Evolutionary conservation across 30 jellyfish, hydroid and myxozoan genomes (phyloP).

Genomic region (Hydractinia echinata): DNA sequence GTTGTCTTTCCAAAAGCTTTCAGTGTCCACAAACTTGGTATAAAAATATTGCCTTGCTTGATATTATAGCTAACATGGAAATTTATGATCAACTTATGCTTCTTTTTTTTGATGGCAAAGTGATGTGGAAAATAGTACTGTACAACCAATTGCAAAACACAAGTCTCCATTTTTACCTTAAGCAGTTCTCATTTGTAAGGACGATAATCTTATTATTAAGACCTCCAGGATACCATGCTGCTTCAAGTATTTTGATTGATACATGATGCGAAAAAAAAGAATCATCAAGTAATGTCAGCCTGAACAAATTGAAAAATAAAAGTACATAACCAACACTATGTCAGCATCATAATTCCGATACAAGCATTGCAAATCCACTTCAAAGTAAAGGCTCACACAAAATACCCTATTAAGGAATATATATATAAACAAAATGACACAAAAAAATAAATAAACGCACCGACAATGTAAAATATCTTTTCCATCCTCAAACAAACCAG

Average conservation of each 20-base stretch:
- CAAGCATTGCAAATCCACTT: neutral
- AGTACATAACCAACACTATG: neutral
- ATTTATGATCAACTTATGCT: too few relatives aligned
- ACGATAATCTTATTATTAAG: constrained; percentile 44
- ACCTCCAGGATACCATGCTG: constrained; percentile 75
- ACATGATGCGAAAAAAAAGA: constrained; percentile 40
- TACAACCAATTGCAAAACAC: too few relatives aligned
- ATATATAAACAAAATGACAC: neutral
- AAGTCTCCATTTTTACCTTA: constrained; percentile 40
- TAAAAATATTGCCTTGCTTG: too few relatives aligned
- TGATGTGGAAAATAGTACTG: too few relatives aligned
- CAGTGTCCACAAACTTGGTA: too few relatives aligned
- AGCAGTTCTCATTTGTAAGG: constrained; percentile 70
- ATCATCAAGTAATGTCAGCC: constrained; percentile 57
- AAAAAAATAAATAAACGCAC: constrained; percentile 24
- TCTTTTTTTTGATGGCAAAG: too few relatives aligned
- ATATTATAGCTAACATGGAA: too few relatives aligned
- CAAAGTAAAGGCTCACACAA: neutral
- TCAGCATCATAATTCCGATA: neutral
- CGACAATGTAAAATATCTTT: constrained; percentile 65
- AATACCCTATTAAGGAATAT: neutral
- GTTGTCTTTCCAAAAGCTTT: too few relatives aligned
- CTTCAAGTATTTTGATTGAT: constrained; percentile 34
- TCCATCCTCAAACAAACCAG: constrained; percentile 72
- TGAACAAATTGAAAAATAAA: neutral